Percentiles rank a stretch among this genome's conserved stretches.
Conservation (phyloP, 1,140 invertebrate genomes). For the Littorina saxatilis region DNA sequence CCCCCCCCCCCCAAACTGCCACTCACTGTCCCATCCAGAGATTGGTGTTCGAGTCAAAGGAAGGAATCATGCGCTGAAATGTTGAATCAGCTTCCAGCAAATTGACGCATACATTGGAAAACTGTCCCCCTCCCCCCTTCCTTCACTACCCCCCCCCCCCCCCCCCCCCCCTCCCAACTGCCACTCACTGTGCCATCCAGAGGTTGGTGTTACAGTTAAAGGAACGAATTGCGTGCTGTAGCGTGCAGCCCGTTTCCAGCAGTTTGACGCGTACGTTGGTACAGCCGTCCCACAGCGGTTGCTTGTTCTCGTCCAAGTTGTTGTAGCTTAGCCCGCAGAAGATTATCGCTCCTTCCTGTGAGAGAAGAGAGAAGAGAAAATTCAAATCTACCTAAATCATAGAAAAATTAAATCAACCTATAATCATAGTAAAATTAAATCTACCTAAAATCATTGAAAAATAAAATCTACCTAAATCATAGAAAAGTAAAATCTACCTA, state of each 20-base stretch:
- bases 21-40: constrained; percentile 89
- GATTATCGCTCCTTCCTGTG: constrained; percentile 75
- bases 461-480: too few relatives aligned
- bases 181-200: constrained; percentile 87
- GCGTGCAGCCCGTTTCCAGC: constrained; percentile 87
- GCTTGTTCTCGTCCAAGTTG: constrained; percentile 80
- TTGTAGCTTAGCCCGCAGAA: constrained; percentile 87
- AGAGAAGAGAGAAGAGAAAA: constrained; percentile 44
- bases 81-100: constrained; percentile 84
- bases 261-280: constrained; percentile 87
- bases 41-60: constrained; percentile 96
- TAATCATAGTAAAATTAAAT: too few relatives aligned
- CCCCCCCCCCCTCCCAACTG: too few relatives aligned
- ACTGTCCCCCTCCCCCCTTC: neutral
- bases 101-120: too few relatives aligned
- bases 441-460: too few relatives aligned
- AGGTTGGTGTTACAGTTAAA: constrained; percentile 97
- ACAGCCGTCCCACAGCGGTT: constrained; percentile 86
- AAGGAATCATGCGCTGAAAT: constrained; percentile 89
- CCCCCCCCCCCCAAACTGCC: too few relatives aligned
- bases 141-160: too few relatives aligned
- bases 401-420: too few relatives aligned
- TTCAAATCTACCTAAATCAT: too few relatives aligned
- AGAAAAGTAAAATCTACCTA: too few relatives aligned
- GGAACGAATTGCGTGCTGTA: constrained; percentile 89